A percentile compares a stretch with the other conserved stretches of the same genome.
Conservation (phyloP, 2,797 vertebrate genomes). For the Coilia nasus region DNA sequence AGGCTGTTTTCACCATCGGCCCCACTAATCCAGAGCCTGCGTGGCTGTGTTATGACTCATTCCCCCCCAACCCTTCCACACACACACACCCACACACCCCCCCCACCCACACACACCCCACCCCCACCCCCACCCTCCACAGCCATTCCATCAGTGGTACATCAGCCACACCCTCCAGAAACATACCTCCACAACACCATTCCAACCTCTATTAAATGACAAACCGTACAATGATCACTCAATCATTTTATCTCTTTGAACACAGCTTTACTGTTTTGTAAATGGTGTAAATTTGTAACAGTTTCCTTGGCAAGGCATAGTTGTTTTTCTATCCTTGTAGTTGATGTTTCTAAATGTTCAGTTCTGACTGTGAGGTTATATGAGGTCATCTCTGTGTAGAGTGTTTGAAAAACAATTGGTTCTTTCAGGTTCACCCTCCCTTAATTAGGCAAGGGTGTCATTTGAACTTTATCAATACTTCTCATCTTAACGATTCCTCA, state of each 20-base stretch:
- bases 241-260: background rate
- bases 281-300: too few relatives aligned
- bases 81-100: conserved; percentile 22
- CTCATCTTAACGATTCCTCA: too few relatives aligned
- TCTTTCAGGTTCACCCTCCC: too few relatives aligned
- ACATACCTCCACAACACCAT: background rate
- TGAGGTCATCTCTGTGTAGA: background rate
- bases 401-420: conserved; percentile 1
- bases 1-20: conserved; percentile 55
- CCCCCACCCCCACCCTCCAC: background rate
- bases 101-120: conserved; percentile 2
- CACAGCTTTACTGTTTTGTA: background rate
- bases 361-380: background rate
- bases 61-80: background rate
- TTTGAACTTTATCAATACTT: too few relatives aligned
- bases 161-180: conserved; percentile 14
- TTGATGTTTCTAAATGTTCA: conserved; percentile 1
- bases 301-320: background rate
- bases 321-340: background rate
- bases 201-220: background rate
- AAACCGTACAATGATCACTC: background rate
- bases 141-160: background rate
- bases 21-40: conserved; percentile 61
- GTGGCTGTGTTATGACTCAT: conserved; percentile 65
- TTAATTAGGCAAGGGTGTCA: too few relatives aligned